Evolutionary conservation across 2,113 vertebrate genomes (phyloP), one percentile per base, ranked within the genome.

Genomic region (Typhlomys cinereus): DNA sequence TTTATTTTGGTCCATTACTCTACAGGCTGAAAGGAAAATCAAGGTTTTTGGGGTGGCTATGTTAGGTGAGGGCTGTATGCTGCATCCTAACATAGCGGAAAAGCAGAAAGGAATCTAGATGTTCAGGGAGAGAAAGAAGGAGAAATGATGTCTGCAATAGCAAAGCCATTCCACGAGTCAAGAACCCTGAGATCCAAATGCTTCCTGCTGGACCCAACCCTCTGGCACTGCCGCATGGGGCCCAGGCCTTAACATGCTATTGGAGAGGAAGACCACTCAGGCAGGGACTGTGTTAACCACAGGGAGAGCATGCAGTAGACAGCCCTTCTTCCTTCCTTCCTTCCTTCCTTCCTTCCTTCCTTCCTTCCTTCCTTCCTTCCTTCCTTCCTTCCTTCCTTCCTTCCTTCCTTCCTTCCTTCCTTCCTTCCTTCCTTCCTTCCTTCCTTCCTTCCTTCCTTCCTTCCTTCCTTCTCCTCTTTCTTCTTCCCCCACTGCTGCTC

Each of bases 321-420:
- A 25, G n/a, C n/a, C n/a, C n/a, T n/a, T n/a, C 52, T 27, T 86
- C 10, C 25, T 3, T 52, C 1, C 2, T 9, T 54, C 18, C 1
- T 5, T 64, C 10, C 9, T n/a, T n/a, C n/a, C n/a, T n/a, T n/a
- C n/a, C 7, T n/a, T n/a, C n/a, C 52, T 27, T 86, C 10, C 25
- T 3, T 52, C 1, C 2, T 9, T 54, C 18, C 1, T 5, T 64
- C 10, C 9, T n/a, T n/a, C n/a, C n/a, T n/a, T n/a, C n/a, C 7
- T n/a, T n/a, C n/a, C 52, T 27, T 86, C 10, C 25, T 3, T 52
- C 1, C 2, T 9, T 54, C 18, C 1, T 5, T 64, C 10, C 9
- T n/a, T n/a, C n/a, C n/a, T n/a, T n/a, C n/a, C 7, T n/a, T n/a
- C n/a, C 52, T 27, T 86, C 10, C 25, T 3, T 52, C 1, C 2